A percentile compares a stretch with the other conserved stretches of the same genome.
These are phyloP conservation scores for Osmoderma eremita DNA, from an alignment of 2,888 invertebrate genomes.

Conservation along the genomic window DNA sequence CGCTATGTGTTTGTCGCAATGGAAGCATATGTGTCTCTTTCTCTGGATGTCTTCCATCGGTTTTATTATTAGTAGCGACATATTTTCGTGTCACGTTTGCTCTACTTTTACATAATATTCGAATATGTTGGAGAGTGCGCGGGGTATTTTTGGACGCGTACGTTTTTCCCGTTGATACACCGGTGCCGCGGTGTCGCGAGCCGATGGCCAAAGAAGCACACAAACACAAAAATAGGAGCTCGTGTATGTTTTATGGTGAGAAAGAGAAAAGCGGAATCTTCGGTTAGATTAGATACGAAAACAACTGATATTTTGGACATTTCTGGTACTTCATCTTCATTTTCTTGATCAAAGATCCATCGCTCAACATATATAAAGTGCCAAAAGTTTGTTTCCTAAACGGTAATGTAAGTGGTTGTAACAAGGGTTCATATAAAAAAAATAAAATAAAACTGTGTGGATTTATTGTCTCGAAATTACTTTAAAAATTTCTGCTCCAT, in stretches of 20 bases:
- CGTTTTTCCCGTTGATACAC: slow-evolving; percentile 6
- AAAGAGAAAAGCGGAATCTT: neutral
- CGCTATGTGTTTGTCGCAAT: no score
- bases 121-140: slow-evolving; percentile 1
- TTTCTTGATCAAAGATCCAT: no score
- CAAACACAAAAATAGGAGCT: neutral
- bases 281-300: no score
- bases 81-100: slow-evolving; percentile 27
- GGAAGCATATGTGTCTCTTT: neutral
- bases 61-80: slow-evolving; percentile 35
- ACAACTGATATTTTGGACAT: no score
- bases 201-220: slow-evolving; percentile 17
- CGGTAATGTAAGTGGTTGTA: no score
- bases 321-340: no score
- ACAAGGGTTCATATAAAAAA: no score
- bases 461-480: no score
- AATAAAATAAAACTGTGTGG: no score
- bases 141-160: slow-evolving; percentile 13
- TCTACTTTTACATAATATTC: slow-evolving; percentile 37
- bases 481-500: no score
- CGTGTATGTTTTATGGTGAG: neutral
- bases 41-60: slow-evolving; percentile 12
- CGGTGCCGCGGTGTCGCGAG: slow-evolving; percentile 9
- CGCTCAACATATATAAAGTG: no score
- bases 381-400: no score